phyloP scores from a whole-genome alignment of 2,113 vertebrate species.

The Asarcornis scutulata region DNA sequence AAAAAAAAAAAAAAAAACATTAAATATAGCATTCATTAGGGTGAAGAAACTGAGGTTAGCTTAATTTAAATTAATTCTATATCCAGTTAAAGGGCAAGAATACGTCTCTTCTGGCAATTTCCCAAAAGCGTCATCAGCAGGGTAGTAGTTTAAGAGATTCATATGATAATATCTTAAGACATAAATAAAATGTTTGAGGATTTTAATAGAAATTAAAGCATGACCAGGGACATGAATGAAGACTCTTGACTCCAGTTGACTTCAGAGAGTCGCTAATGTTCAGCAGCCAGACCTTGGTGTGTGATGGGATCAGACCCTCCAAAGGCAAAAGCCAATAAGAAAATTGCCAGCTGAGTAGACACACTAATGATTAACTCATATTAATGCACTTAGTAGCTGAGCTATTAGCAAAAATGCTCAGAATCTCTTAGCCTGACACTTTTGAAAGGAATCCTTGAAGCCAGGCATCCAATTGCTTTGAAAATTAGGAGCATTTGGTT shows the following conservation, averaged over 20 bases:
- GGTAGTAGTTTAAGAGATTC: not conserved
- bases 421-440: not conserved
- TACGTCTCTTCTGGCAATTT: not conserved
- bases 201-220: slow-evolving; percentile 15
- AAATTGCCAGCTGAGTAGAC: slow-evolving; percentile 8
- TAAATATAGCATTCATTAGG: not conserved
- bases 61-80: slow-evolving; percentile 8
- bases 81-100: not conserved
- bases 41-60: not conserved
- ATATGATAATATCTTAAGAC: not conserved
- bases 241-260: not conserved
- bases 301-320: not conserved
- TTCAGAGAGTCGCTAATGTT: not conserved
- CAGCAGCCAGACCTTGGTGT: not conserved
- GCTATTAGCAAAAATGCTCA: slow-evolving; percentile 5
- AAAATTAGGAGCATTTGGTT: not conserved
- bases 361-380: not conserved
- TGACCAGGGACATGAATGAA: not conserved
- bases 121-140: not conserved
- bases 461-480: not conserved
- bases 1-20: not conserved
- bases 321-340: slow-evolving; percentile 22
- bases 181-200: not conserved
- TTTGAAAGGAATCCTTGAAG: not conserved
- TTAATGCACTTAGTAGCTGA: not conserved